These are phyloP conservation scores for Bolborhynchus lineola DNA, from an alignment of 2,113 vertebrate species.

Conservation along the genomic window DNA sequence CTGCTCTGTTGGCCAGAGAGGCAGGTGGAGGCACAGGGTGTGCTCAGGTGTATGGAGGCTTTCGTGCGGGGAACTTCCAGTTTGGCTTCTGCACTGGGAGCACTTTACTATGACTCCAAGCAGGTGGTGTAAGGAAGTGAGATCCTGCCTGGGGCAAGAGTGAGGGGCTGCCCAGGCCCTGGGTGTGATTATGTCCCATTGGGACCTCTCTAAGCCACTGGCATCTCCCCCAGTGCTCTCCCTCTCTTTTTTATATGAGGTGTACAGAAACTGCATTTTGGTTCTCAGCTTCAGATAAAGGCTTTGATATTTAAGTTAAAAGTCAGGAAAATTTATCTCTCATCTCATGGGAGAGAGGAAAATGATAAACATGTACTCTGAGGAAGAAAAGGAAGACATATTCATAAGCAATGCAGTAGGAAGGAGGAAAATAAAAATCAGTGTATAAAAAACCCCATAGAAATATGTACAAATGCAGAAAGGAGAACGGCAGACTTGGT, in stretches of 20 bases:
- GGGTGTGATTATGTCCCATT: not conserved
- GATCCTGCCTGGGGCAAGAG: not conserved
- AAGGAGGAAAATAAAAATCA: not conserved
- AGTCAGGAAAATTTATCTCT: not conserved
- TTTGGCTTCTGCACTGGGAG: not conserved
- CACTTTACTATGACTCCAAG: accelerated
- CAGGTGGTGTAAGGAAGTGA: accelerated
- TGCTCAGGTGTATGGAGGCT: not conserved
- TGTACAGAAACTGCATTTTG: not conserved
- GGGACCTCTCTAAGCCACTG: not conserved
- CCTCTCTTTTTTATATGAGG: not conserved
- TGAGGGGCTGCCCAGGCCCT: not conserved
- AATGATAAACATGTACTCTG: not conserved
- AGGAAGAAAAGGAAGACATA: not conserved
- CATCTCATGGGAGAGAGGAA: not conserved
- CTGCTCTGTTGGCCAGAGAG: not conserved
- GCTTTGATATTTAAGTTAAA: not conserved
- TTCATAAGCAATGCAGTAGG: not conserved
- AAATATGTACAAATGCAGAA: not conserved
- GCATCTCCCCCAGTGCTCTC: not conserved
- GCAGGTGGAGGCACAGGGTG: not conserved
- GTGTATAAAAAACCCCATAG: not conserved
- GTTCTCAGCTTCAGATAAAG: not conserved
- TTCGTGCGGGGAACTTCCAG: not conserved
- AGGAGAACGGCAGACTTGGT: not conserved